A percentile compares a stretch with the other conserved stretches of the same genome.
Conservation (phyloP, 1,140 invertebrate species). For the Schlechtendalia chinensis region DNA sequence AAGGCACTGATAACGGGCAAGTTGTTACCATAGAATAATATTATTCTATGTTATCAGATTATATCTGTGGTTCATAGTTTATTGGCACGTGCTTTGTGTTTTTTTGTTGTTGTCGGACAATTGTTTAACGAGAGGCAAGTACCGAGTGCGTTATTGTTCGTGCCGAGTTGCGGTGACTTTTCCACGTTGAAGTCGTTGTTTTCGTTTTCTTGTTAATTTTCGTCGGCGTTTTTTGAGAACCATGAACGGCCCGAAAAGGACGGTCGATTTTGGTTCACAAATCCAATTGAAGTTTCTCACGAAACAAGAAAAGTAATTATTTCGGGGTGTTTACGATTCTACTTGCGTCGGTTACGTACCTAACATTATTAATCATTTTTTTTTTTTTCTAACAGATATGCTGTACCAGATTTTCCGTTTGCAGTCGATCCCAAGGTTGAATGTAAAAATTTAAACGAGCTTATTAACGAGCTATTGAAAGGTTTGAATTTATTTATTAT, state of each 20-base stretch:
- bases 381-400: slow-evolving; percentile 68
- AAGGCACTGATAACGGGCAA: too few relatives aligned
- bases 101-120: too few relatives aligned
- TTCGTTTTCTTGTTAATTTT: not conserved
- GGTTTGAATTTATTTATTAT: slow-evolving; percentile 31
- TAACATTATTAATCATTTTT: too few relatives aligned
- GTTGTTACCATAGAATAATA: too few relatives aligned
- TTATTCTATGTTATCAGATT: too few relatives aligned
- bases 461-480: slow-evolving; percentile 81
- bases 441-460: slow-evolving; percentile 69
- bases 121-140: too few relatives aligned
- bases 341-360: too few relatives aligned
- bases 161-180: too few relatives aligned
- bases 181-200: not conserved
- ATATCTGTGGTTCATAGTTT: too few relatives aligned
- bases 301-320: slow-evolving; percentile 77
- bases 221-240: not conserved
- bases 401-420: slow-evolving; percentile 79
- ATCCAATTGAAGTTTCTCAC: slow-evolving; percentile 76
- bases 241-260: slow-evolving; percentile 4
- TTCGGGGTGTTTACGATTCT: too few relatives aligned
- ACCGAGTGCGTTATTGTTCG: too few relatives aligned
- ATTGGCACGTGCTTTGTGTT: too few relatives aligned
- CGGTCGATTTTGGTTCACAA: slow-evolving; percentile 56
- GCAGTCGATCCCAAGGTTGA: slow-evolving; percentile 72